Evolutionary conservation across 2,113 vertebrate genomes (phyloP), one percentile per base, ranked within the genome.

Genomic region (Epinephelus fuscoguttatus): DNA sequence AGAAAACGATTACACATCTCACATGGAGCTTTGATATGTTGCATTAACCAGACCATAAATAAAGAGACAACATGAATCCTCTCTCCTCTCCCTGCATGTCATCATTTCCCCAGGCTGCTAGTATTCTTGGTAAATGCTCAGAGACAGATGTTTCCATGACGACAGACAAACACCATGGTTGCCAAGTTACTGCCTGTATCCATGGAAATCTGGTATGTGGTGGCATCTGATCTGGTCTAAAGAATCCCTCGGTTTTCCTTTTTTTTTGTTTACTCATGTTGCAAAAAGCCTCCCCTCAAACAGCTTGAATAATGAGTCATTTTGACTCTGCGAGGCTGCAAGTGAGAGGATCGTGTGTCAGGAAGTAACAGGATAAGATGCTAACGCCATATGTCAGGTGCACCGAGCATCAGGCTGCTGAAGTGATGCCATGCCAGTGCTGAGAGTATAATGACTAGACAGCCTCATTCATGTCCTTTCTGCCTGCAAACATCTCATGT

Each of bases 91-190:
- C 40, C 37, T 49, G 8, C 21, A 15, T 56, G 25, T 70, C 72
- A 50, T 75, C 67, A 25, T 64, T 55, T 42, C 59, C 61, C 60
- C 62, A 60, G 19, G 62, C 27, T 72, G 23, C 23, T 56, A 5
- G 70, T 74, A 42, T 63, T 63, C 57, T 40, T 75, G 4, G 50
- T 52, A 57, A 70, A 70, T 25, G 69, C 74, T 47, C 25, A 45
- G 55, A 85, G 69, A 85, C 78, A 71, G 40, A 42, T 27, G 88
- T 93, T 91, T 82, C 91, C 91, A 92, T 88, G 89, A 80, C 84
- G 17, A 94, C 92, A 90, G 91, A 91, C 90, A 89, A 90, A 90
- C 88, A 68, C 75, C 18, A 61, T 19, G 64, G 92, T 93, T 94
- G 91, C 90, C 83, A 84, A 85, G 92, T 72, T 86, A 91, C 90